Percentiles rank a stretch among this genome's conserved stretches.
phyloP scores from a whole-genome alignment of 2,888 invertebrate species.

The Spatulosminthurus flaviceps region DNA sequence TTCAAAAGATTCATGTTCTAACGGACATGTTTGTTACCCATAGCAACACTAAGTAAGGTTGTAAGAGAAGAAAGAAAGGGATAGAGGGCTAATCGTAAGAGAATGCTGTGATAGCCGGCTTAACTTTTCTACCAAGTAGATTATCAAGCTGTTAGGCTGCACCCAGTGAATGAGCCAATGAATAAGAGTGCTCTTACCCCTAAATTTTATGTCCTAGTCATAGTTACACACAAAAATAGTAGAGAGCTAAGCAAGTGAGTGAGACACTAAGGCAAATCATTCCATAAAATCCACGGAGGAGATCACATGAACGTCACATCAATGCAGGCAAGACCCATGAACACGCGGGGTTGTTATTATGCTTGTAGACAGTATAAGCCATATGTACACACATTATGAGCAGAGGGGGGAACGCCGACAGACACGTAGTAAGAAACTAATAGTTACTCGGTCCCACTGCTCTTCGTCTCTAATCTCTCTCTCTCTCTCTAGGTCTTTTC shows the following conservation, averaged over 20 bases:
- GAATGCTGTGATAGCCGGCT: constrained; percentile 3
- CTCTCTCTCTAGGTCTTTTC: no score
- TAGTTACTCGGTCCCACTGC: background rate
- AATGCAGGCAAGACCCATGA: constrained; percentile 5
- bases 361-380: background rate
- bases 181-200: background rate
- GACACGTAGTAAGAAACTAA: constrained; percentile 3
- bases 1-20: background rate
- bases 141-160: constrained; percentile 7
- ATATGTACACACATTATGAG: background rate
- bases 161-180: constrained; percentile 18
- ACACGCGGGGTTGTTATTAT: constrained; percentile 5
- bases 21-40: background rate
- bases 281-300: constrained; percentile 7
- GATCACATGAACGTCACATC: constrained; percentile 5
- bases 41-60: background rate
- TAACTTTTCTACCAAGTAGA: background rate
- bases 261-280: constrained; percentile 9
- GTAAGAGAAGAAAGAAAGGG: background rate
- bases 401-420: background rate
- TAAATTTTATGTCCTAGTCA: constrained; percentile 9
- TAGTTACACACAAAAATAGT: background rate
- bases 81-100: background rate
- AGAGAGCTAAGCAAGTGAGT: background rate
- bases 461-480: background rate